Conservation (phyloP, 1,140 invertebrate species). For the Neoseiulus cucumeris region DNA sequence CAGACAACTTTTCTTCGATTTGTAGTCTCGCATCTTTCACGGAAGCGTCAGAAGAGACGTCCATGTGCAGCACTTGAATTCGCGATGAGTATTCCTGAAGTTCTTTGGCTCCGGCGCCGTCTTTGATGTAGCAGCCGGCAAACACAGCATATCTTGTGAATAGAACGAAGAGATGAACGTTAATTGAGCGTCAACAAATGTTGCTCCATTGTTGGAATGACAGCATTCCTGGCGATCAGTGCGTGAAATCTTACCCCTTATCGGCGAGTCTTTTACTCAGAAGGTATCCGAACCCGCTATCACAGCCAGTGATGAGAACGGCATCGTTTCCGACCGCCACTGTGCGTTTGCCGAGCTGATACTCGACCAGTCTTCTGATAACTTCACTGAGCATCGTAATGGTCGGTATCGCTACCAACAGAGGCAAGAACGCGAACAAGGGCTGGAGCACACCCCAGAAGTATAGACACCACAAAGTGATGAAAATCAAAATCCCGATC, state of each 20-base stretch:
- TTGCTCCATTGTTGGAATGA: too few species aligned
- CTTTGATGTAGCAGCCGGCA: neutral
- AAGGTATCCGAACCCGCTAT: neutral
- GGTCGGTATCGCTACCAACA: neutral
- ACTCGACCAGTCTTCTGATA: neutral
- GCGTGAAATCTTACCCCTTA: neutral
- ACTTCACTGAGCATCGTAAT: neutral
- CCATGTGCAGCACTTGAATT: neutral
- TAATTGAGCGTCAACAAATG: too few species aligned
- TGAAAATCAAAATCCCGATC: too few species aligned
- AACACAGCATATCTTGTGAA: neutral
- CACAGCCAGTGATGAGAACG: neutral
- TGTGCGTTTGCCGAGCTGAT: neutral
- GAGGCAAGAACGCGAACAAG: neutral
- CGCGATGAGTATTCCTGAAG: neutral
- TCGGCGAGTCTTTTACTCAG: neutral
- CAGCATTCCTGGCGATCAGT: too few species aligned
- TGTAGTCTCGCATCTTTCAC: neutral
- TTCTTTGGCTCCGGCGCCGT: neutral
- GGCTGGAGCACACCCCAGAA: too few species aligned
- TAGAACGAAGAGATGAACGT: neutral
- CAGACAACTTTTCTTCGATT: neutral
- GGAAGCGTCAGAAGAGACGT: neutral
- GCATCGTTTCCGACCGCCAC: neutral
- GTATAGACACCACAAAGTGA: too few species aligned